Percentiles rank a stretch among this genome's conserved stretches.
Evolutionary conservation across 1,140 invertebrate genomes (phyloP).

Genomic region (Eriocheir sinensis): DNA sequence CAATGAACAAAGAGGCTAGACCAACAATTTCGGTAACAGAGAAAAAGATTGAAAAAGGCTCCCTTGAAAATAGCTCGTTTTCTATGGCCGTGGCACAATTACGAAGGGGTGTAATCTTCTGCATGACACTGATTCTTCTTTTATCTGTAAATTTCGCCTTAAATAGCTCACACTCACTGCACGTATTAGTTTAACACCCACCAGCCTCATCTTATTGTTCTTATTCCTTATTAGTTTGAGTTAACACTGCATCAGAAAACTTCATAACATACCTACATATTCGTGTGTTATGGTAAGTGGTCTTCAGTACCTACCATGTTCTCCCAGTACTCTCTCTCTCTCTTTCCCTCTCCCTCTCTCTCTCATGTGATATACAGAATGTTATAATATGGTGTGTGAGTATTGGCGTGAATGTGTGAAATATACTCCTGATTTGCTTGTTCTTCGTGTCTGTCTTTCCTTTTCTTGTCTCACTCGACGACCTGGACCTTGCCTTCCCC

Average conservation of each 20-base stretch:
- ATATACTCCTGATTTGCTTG: background rate
- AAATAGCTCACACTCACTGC: background rate
- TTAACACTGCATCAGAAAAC: background rate
- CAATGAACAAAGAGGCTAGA: background rate
- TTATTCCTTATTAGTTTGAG: background rate
- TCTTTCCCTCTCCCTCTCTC: slow-evolving; percentile 35
- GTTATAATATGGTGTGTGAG: background rate
- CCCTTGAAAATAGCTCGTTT: background rate
- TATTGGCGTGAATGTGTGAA: background rate
- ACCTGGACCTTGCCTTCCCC: background rate
- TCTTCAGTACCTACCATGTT: background rate
- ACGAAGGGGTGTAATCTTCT: background rate
- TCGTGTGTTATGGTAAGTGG: background rate
- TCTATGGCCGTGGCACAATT: background rate
- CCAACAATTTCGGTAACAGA: background rate
- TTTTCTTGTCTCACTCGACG: background rate
- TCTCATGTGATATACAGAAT: background rate
- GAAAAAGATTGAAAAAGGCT: background rate
- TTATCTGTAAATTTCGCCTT: background rate
- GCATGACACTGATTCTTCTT: background rate
- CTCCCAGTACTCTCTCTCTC: background rate
- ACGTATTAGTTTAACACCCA: background rate
- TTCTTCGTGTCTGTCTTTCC: background rate
- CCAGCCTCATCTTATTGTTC: background rate
- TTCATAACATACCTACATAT: background rate